Percentiles rank a stretch among this genome's conserved stretches.
Conservation (phyloP, 1,140 invertebrate species). For the Euwallacea similis region DNA sequence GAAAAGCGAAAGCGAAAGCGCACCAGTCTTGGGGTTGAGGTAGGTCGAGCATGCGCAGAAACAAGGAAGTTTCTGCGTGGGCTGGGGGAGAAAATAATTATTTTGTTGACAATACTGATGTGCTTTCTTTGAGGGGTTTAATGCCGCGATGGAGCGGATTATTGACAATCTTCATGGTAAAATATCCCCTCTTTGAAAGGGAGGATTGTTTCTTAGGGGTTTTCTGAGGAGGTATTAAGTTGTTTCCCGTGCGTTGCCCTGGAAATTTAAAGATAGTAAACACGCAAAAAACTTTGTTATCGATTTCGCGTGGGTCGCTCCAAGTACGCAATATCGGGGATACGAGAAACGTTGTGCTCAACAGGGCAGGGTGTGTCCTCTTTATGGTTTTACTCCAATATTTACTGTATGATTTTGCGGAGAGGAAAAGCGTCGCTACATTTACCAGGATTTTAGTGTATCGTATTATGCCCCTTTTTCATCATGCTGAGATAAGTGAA, state of each 20-base stretch:
- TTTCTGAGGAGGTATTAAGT: constrained; percentile 3
- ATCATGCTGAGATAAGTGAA: too few relatives aligned
- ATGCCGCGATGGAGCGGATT: too few relatives aligned
- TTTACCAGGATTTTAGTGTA: too few relatives aligned
- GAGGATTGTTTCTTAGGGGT: background rate
- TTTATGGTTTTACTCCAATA: too few relatives aligned
- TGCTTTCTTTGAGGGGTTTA: too few relatives aligned
- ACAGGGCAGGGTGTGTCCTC: constrained; percentile 10
- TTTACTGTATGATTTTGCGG: too few relatives aligned
- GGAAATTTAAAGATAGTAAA: constrained; percentile 33
- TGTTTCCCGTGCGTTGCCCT: constrained; percentile 27
- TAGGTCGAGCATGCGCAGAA: constrained; percentile 43
- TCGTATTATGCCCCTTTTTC: too few relatives aligned
- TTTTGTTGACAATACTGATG: constrained; percentile 14
- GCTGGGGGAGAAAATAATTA: constrained; percentile 8
- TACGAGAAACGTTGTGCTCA: background rate
- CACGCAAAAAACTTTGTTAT: constrained; percentile 25
- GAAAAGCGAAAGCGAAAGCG: constrained; percentile 35
- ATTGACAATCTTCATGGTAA: too few relatives aligned
- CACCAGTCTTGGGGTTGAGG: constrained; percentile 46
- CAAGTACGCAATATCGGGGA: constrained; percentile 26
- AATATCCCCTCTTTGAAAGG: background rate
- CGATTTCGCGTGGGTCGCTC: constrained; percentile 21
- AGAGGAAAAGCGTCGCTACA: too few relatives aligned
- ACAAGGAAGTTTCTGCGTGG: constrained; percentile 18